Percentiles rank a stretch among this genome's conserved stretches.
Conservation (phyloP, 2,888 invertebrate species). For the Mamestra brassicae region DNA sequence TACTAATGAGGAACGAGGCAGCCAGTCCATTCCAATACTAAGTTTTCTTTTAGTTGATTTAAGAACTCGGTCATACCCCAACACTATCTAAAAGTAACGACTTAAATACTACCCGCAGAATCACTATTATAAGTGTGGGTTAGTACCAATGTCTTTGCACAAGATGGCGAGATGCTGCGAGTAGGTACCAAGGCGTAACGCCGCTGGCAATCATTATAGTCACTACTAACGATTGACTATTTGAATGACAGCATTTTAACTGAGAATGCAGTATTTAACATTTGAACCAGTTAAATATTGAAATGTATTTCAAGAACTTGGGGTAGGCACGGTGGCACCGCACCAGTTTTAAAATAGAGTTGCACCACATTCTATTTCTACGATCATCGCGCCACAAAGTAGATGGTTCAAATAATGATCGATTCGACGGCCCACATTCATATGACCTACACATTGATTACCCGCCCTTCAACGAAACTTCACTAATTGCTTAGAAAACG, state of each 20-base stretch:
- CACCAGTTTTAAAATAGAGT: slow-evolving; percentile 37
- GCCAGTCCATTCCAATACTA: neutral
- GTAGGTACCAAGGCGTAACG: slow-evolving; percentile 49
- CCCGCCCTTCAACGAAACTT: slow-evolving; percentile 63
- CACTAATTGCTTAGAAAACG: slow-evolving; percentile 59
- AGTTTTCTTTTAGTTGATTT: slow-evolving; percentile 5
- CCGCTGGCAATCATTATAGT: slow-evolving; percentile 38
- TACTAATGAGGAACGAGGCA: neutral
- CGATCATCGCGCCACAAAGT: slow-evolving; percentile 55
- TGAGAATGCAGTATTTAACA: neutral
- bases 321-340: neutral
- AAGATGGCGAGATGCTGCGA: slow-evolving; percentile 81
- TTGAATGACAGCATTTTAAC: slow-evolving; percentile 1
- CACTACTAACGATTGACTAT: slow-evolving; percentile 19
- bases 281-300: neutral
- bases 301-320: neutral
- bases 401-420: slow-evolving; percentile 59
- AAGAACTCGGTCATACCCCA: neutral
- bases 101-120: slow-evolving; percentile 36
- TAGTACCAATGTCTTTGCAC: slow-evolving; percentile 72
- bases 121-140: slow-evolving; percentile 53
- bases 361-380: slow-evolving; percentile 31
- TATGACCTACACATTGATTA: slow-evolving; percentile 65
- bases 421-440: slow-evolving; percentile 65
- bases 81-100: slow-evolving; percentile 7